Evolutionary conservation across 2,113 vertebrate genomes (phyloP), one percentile per base, ranked within the genome.

Genomic region (Prinia subflava): DNA sequence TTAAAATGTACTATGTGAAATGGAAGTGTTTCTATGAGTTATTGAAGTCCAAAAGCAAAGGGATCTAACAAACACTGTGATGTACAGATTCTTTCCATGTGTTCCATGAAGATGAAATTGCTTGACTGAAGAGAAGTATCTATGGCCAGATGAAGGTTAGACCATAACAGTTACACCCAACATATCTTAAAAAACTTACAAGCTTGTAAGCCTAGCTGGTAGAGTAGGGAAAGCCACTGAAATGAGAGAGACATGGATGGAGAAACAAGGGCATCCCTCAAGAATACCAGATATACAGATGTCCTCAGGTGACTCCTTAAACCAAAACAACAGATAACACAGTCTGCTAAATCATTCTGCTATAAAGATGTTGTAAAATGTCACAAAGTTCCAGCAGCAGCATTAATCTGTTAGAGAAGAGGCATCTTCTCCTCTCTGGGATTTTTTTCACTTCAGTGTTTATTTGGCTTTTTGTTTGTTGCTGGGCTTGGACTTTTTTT

Each of bases 91-190:
- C 7, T 67, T 82, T 53, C 33, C 53, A 4, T 70, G 19, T 13
- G 3, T 75, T 62, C 12, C 28, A 27, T 27, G 18, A 78, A 28
- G 46, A 70, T n/a, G 7, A 71, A 88, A 64, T 27, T 76, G 0
- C 14, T 25, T 82, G 33, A 46, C 23, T 37, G 56, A 24, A 80
- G 21, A 75, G 24, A 82, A 79, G 33, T 56, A 28, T 19, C 39
- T n/a, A 33, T 15, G 19, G 18, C 22, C 39, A 11, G 53, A 35
- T n/a, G 55, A 82, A 79, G 25, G 24, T 24, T 19, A 73, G 30
- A 52, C 4, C 8, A 31, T 3, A 33, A 35, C 2, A 76, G 25
- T 31, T 56, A 22, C 5, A 33, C 1, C 4, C 2, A 17, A 39
- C 19, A 37, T 3, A 78, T 2, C 15, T 64, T 39, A 39, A 39